A percentile compares a stretch with the other conserved stretches of the same genome.
Evolutionary conservation across 2,797 vertebrate genomes (phyloP).

Genomic region (Hapalemur alaotrensis): DNA sequence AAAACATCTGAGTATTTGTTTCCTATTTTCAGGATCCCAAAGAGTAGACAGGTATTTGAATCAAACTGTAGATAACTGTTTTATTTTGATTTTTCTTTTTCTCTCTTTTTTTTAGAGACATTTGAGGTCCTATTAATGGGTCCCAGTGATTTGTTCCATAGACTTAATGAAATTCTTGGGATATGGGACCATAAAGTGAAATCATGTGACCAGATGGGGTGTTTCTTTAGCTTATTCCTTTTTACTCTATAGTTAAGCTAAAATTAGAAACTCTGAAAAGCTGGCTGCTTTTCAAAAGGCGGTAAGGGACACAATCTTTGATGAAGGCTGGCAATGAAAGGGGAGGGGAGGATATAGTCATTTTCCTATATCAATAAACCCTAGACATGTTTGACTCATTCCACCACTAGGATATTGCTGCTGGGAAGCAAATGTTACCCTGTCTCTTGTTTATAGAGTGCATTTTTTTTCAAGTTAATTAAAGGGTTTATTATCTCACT

Average conservation of each 20-base stretch:
- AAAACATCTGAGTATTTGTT: neutral
- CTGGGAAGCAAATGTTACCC: slow-evolving; percentile 29
- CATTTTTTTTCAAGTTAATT: slow-evolving; percentile 48
- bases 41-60: neutral
- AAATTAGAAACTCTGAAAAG: slow-evolving; percentile 16
- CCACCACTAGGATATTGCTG: neutral
- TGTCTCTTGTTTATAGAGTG: slow-evolving; percentile 27
- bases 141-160: neutral
- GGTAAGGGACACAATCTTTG: neutral
- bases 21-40: neutral
- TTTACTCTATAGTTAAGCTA: neutral
- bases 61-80: neutral
- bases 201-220: neutral
- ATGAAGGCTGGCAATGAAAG: neutral
- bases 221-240: neutral
- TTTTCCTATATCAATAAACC: neutral
- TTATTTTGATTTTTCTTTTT: neutral
- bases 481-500: slow-evolving; percentile 47
- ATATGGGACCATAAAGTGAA: neutral
- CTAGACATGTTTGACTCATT: neutral
- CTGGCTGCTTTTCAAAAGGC: slow-evolving; percentile 8
- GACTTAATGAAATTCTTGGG: neutral
- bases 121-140: neutral
- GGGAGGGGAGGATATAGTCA: neutral
- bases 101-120: neutral